Evolutionary conservation across 2,888 invertebrate species (phyloP).

Genomic region (Drosophila testacea): DNA sequence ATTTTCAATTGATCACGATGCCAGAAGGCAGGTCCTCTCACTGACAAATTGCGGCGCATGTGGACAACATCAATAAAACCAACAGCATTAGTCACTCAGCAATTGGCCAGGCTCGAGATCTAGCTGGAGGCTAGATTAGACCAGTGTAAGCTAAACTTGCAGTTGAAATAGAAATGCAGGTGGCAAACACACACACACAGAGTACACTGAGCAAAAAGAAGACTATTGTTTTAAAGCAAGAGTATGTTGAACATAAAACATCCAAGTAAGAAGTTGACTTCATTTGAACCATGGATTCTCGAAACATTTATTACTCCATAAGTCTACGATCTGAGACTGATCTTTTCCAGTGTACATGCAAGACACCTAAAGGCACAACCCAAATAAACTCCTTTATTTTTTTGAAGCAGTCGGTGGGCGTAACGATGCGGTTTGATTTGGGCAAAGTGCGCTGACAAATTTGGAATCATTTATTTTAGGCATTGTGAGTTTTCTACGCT

Average conservation of each 20-base stretch:
- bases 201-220: background rate
- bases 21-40: conserved; percentile 32
- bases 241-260: too few relatives aligned
- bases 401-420: conserved; percentile 58
- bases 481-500: conserved; percentile 54
- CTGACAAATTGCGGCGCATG: conserved; percentile 67
- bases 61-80: conserved; percentile 75
- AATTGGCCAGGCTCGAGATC: conserved; percentile 48
- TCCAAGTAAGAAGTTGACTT: too few relatives aligned
- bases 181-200: conserved; percentile 33
- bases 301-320: too few relatives aligned
- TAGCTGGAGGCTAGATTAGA: conserved; percentile 33
- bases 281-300: too few relatives aligned
- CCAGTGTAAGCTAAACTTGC: background rate
- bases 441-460: conserved; percentile 78
- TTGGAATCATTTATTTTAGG: conserved; percentile 70
- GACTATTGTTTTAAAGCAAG: background rate
- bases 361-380: conserved; percentile 25
- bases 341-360: background rate
- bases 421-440: conserved; percentile 71
- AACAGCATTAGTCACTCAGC: conserved; percentile 76
- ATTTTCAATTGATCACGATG: conserved; percentile 65
- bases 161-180: conserved; percentile 57
- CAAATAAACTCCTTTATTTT: conserved; percentile 25
- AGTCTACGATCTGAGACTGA: too few relatives aligned